Base-by-base conservation (phyloP, 2,888 invertebrate genomes). In the Ypsolopha sequella region DNA sequence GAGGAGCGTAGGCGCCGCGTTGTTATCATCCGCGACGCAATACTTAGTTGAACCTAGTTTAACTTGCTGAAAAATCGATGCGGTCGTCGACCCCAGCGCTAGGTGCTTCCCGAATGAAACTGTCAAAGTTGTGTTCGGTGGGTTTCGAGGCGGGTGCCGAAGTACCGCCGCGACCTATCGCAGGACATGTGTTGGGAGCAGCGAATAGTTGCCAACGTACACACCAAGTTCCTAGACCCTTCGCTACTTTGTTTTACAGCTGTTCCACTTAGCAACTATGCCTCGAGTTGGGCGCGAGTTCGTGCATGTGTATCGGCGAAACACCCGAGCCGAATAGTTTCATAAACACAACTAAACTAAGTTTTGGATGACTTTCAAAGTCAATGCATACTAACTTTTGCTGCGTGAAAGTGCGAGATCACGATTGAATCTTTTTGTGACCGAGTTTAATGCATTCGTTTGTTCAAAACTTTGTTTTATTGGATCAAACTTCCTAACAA, bases 301-400 rank as follows among this genome's bases (percentile, higher is more conserved):
- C 84, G 81, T 79, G 82, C 82, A 81, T 84, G 80, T 85, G 81
- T 85, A 84, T 84, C 76, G 84, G 77, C 74, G 76, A 80, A 81
- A 80, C 81, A 81, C 78, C 79, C 78, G 80, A 74, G 45, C 82
- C 75, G 81, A 85, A 86, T 86, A 86, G 85, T 86, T 86, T 81
- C 85, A 86, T 86, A 86, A 85, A 86, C 85, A 86, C 85, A 85
- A 82, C 85, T 80, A 75, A 84, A 86, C 84, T 85, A 80, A 85
- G 85, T 86, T 86, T 84, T 80, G 84, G 85, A 82, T 85, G 76
- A 86, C 85, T 85, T 86, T 85, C 85, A 86, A 86, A 86, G 85
- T 86, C 85, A 86, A 86, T 84, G 85, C 85, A 86, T 86, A 81
- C 84, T 84, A 85, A 86, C 85, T 86, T 85, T 80, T 79, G 80